Conservation (phyloP, 2,113 vertebrate genomes). For the Pipa parva region DNA sequence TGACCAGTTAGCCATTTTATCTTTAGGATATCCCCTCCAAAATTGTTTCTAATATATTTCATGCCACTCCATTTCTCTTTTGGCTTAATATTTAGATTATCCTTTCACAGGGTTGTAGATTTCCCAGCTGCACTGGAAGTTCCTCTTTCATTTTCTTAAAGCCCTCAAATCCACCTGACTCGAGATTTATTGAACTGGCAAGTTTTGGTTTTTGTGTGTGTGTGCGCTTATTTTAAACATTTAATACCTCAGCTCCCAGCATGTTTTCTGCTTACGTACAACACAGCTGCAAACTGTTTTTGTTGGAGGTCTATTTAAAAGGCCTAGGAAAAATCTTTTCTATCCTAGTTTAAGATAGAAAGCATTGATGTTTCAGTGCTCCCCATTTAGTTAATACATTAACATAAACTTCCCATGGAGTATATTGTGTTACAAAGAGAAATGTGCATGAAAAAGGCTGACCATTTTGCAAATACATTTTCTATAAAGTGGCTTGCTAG, state of each 20-base stretch:
- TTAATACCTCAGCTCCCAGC: constrained; percentile 44
- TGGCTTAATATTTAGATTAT: neutral
- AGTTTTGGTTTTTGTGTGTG: constrained; percentile 10
- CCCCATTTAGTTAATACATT: neutral
- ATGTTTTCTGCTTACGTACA: constrained; percentile 6
- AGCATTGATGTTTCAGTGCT: neutral
- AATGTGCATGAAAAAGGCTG: no score
- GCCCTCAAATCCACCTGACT: constrained; percentile 46
- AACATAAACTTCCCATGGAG: neutral
- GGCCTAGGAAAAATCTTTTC: constrained; percentile 51
- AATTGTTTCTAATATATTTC: neutral
- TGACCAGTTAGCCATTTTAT: no score
- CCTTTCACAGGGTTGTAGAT: neutral
- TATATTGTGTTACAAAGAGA: neutral
- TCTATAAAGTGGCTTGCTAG: neutral
- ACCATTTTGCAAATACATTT: neutral
- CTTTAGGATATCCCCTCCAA: no score
- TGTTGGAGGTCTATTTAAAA: constrained; percentile 46
- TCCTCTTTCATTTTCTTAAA: constrained; percentile 1
- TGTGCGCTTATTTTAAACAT: constrained; percentile 52
- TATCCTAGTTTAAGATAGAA: constrained; percentile 44
- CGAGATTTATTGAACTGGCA: constrained; percentile 43
- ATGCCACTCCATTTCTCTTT: neutral
- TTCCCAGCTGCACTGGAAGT: neutral
- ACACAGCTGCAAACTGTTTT: constrained; percentile 52